A percentile compares a stretch with the other conserved stretches of the same genome.
Evolutionary conservation across 1,140 invertebrate species (phyloP).

Genomic region (Ladona fulva): DNA sequence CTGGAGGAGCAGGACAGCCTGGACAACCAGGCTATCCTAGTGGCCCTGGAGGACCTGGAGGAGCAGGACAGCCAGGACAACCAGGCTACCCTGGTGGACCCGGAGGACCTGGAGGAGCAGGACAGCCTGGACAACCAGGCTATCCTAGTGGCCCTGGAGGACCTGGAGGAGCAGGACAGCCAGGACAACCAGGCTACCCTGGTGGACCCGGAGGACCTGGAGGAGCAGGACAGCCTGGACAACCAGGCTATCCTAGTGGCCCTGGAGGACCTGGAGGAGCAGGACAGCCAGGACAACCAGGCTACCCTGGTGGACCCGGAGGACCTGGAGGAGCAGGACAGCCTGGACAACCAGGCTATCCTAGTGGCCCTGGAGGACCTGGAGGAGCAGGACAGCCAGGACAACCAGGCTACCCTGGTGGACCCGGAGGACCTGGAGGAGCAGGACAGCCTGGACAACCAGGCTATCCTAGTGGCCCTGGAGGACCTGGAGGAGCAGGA

Average conservation of each 20-base stretch:
- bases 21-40: not conserved
- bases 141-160: conserved; percentile 20
- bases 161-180: conserved; percentile 22
- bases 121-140: conserved; percentile 17
- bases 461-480: not conserved
- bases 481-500: conserved; percentile 16
- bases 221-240: conserved; percentile 16
- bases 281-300: not conserved
- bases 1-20: conserved; percentile 1
- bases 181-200: not conserved
- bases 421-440: not conserved
- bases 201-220: not conserved
- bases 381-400: not conserved
- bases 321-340: not conserved
- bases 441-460: not conserved
- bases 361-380: no score
- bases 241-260: not conserved
- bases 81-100: not conserved
- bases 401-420: not conserved
- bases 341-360: not conserved
- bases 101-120: not conserved
- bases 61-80: conserved; percentile 25
- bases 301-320: conserved; percentile 11
- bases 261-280: no score
- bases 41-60: conserved; percentile 23